Percentiles rank a stretch among this genome's conserved stretches.
phyloP scores from a whole-genome alignment of 2,113 vertebrate species.

The Pimephales promelas region DNA sequence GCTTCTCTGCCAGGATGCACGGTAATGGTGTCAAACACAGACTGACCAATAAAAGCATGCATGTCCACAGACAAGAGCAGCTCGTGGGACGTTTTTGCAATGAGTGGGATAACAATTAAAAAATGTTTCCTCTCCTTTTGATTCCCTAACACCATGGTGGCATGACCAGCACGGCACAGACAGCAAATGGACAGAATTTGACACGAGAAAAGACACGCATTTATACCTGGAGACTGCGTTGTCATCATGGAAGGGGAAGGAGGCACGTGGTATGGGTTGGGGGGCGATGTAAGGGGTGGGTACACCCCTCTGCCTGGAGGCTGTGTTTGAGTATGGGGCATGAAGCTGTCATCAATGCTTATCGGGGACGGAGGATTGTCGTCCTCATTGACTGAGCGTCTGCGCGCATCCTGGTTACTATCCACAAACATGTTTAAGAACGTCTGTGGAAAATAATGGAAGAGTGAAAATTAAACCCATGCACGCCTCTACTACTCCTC shows the following conservation, averaged over 20 bases:
- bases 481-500: neutral
- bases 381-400: slow-evolving; percentile 95
- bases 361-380: slow-evolving; percentile 98
- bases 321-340: slow-evolving; percentile 85
- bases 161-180: slow-evolving; percentile 33
- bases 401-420: slow-evolving; percentile 94
- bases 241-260: slow-evolving; percentile 97
- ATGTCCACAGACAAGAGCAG: slow-evolving; percentile 50
- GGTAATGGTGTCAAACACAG: slow-evolving; percentile 3
- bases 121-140: neutral
- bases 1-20: slow-evolving; percentile 40
- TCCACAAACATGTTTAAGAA: slow-evolving; percentile 99
- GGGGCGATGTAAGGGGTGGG: slow-evolving; percentile 93
- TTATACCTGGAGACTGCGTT: slow-evolving; percentile 92
- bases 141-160: slow-evolving; percentile 3
- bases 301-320: slow-evolving; percentile 80
- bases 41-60: slow-evolving; percentile 18
- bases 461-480: neutral
- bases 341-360: slow-evolving; percentile 89
- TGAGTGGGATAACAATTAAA: slow-evolving; percentile 42
- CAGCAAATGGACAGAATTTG: neutral
- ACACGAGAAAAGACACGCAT: neutral
- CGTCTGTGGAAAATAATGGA: slow-evolving; percentile 75
- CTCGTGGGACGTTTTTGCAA: slow-evolving; percentile 32
- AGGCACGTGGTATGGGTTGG: slow-evolving; percentile 91